Conservation (phyloP, 1,140 invertebrate genomes). For the Bactericera cockerelli region DNA sequence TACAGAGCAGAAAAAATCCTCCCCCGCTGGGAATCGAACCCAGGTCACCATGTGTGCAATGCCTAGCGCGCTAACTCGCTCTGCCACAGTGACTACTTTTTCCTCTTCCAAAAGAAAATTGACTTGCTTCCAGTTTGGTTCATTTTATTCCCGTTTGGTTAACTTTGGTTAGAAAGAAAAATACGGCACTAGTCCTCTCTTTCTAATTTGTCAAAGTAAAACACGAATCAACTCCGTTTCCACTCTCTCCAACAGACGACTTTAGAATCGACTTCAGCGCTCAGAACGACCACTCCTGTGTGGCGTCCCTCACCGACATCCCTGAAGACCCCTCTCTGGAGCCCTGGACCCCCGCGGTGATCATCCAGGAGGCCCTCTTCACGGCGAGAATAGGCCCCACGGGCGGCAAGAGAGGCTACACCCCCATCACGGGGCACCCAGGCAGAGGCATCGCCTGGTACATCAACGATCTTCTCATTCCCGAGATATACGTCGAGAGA, state of each 20-base stretch:
- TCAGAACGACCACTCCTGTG: constrained; percentile 34
- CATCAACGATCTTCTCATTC: constrained; percentile 78
- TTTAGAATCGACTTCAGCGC: constrained; percentile 56
- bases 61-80: no score
- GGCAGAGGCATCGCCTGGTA: constrained; percentile 89
- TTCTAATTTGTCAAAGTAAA: no score
- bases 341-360: constrained; percentile 46
- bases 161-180: no score
- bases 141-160: no score
- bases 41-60: no score
- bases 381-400: constrained; percentile 66
- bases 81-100: no score
- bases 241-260: constrained; percentile 39
- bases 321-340: constrained; percentile 36
- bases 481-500: constrained; percentile 75
- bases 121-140: no score
- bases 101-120: no score
- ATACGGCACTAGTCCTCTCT: no score
- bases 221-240: no score
- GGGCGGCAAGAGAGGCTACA: constrained; percentile 62
- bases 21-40: no score
- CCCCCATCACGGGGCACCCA: constrained; percentile 56
- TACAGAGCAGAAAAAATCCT: no score
- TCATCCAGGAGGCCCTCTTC: constrained; percentile 45
- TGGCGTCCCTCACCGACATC: constrained; percentile 30